Conservation (phyloP, 2,113 vertebrate species). For the Callipepla californica region DNA sequence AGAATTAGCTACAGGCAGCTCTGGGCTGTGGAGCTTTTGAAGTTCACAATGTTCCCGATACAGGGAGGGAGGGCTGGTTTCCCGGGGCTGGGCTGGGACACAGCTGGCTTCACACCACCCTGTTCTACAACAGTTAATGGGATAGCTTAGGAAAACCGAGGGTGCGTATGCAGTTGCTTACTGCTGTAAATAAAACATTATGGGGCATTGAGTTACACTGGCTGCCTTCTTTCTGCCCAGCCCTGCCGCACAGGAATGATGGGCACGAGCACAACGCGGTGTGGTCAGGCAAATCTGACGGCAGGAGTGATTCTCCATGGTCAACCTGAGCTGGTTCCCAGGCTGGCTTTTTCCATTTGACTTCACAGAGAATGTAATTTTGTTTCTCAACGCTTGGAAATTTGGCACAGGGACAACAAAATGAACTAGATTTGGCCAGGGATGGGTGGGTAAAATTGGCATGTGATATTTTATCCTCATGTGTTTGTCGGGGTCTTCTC, state of each 20-base stretch:
- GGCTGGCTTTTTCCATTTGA: neutral
- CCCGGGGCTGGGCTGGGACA: neutral
- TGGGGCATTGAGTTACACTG: rapidly evolving
- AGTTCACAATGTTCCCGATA: neutral
- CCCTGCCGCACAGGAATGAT: neutral
- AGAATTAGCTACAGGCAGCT: neutral
- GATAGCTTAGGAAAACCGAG: rapidly evolving
- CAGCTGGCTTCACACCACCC: neutral
- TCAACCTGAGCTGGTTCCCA: neutral
- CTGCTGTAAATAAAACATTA: neutral
- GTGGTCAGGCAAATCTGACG: neutral
- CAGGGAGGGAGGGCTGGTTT: neutral
- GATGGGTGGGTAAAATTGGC: neutral
- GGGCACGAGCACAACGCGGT: neutral
- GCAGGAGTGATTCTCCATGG: neutral
- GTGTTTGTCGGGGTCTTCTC: neutral
- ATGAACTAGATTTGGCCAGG: neutral
- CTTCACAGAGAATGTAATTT: neutral
- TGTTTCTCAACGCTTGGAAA: neutral
- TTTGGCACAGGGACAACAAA: neutral
- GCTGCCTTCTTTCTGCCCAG: neutral
- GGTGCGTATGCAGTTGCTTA: neutral
- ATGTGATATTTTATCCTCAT: neutral
- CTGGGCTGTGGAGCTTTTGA: neutral
- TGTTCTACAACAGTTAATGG: neutral